A percentile compares a stretch with the other conserved stretches of the same genome.
These are phyloP conservation scores for Junco hyemalis DNA, from an alignment of 2,113 vertebrate species.

Conservation along the genomic window DNA sequence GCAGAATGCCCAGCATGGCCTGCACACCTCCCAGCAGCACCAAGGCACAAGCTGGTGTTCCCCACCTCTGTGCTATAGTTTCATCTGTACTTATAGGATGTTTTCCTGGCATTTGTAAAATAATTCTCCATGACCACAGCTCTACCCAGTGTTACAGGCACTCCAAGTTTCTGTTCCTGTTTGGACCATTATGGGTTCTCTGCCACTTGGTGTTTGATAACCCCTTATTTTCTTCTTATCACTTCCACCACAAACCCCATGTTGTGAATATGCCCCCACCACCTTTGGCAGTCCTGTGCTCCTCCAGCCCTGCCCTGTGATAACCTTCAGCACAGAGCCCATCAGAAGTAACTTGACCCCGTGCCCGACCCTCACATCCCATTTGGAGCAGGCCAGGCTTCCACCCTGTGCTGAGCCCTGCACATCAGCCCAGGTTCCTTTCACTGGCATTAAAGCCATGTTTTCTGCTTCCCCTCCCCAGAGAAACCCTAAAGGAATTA, in stretches of 20 bases:
- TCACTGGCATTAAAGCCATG: not conserved
- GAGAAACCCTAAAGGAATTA: not conserved
- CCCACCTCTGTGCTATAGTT: not conserved
- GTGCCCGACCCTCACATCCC: not conserved
- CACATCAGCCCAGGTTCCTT: not conserved
- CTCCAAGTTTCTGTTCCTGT: not conserved
- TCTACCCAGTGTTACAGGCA: not conserved
- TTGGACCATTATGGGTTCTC: not conserved
- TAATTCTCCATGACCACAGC: not conserved
- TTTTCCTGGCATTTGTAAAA: not conserved
- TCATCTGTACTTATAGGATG: not conserved
- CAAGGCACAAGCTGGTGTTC: not conserved
- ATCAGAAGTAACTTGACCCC: not conserved
- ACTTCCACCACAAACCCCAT: not conserved
- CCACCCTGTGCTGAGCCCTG: not conserved
- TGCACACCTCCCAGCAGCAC: not conserved
- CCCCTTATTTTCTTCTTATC: not conserved
- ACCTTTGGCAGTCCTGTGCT: not conserved
- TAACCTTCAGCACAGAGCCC: not conserved
- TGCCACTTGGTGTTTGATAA: not conserved
- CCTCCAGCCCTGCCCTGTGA: not conserved
- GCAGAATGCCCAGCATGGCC: not conserved
- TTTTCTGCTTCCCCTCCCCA: not conserved
- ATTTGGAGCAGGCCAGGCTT: not conserved
- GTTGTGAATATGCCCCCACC: not conserved